Percentiles rank a stretch among this genome's conserved stretches.
phyloP scores from a whole-genome alignment of 2,797 vertebrate species.

The Poeciliopsis turneri region DNA sequence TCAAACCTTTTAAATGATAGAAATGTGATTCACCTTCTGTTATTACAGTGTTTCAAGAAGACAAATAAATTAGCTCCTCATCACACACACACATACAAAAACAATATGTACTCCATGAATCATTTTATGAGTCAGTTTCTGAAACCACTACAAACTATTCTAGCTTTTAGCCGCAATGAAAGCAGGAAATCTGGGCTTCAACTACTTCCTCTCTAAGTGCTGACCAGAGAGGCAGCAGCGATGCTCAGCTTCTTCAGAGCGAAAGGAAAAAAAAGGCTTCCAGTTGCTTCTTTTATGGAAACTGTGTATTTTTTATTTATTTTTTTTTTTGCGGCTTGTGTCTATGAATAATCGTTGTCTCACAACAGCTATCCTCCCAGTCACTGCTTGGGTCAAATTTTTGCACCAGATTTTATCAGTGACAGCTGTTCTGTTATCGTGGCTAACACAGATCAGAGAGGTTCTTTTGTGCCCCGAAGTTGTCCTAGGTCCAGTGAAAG shows the following conservation, averaged over 20 bases:
- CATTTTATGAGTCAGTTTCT: slow-evolving; percentile 96
- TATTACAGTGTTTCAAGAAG: slow-evolving; percentile 41
- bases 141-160: slow-evolving; percentile 93
- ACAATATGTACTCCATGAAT: slow-evolving; percentile 90
- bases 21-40: slow-evolving; percentile 36
- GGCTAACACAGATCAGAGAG: slow-evolving; percentile 66
- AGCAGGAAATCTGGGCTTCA: slow-evolving; percentile 97
- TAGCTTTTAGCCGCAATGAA: slow-evolving; percentile 90
- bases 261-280: slow-evolving; percentile 87
- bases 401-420: slow-evolving; percentile 75
- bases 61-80: slow-evolving; percentile 76
- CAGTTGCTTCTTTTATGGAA: slow-evolving; percentile 87
- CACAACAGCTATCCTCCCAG: slow-evolving; percentile 69
- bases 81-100: slow-evolving; percentile 80
- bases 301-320: slow-evolving; percentile 87
- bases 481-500: slow-evolving; percentile 70
- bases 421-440: slow-evolving; percentile 74
- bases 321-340: slow-evolving; percentile 80
- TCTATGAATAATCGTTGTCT: slow-evolving; percentile 84
- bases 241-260: slow-evolving; percentile 84
- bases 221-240: slow-evolving; percentile 82
- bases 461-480: slow-evolving; percentile 67
- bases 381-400: slow-evolving; percentile 76
- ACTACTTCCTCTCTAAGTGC: slow-evolving; percentile 94
- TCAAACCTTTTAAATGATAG: slow-evolving; percentile 38